These are phyloP conservation scores for Benitochromis conjunctus DNA, from an alignment of 2,113 vertebrate species.

Conservation along the genomic window DNA sequence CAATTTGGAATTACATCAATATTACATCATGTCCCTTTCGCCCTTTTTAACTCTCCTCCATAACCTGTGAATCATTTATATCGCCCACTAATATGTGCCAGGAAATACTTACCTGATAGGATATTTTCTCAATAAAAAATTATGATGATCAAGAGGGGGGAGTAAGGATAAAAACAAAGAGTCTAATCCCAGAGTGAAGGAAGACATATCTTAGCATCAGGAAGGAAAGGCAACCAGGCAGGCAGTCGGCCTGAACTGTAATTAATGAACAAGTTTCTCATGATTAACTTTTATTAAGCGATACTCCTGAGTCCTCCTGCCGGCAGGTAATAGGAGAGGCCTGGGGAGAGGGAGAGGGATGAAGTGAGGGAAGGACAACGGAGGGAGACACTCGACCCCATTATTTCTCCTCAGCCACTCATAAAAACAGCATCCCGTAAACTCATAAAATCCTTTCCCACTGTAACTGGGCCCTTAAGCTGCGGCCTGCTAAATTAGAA, in stretches of 20 bases:
- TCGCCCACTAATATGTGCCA: not conserved
- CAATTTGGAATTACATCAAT: not conserved
- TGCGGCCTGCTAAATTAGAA: constrained; percentile 47
- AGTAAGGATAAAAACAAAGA: not conserved
- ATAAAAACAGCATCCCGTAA: constrained; percentile 70
- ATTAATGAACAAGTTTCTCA: constrained; percentile 81
- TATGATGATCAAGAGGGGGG: not conserved
- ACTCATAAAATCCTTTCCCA: constrained; percentile 64
- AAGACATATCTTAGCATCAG: constrained; percentile 20
- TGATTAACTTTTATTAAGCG: constrained; percentile 80
- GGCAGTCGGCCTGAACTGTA: constrained; percentile 66
- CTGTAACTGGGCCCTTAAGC: constrained; percentile 55
- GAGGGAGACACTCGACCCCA: constrained; percentile 67
- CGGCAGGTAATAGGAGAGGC: constrained; percentile 71
- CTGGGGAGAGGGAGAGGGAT: constrained; percentile 52
- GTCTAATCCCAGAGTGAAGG: not conserved
- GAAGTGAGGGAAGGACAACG: constrained; percentile 54
- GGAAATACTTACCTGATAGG: not conserved
- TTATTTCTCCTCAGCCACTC: constrained; percentile 68
- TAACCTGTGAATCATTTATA: not conserved
- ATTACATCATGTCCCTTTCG: not conserved
- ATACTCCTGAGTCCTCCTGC: constrained; percentile 71
- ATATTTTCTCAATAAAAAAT: not conserved
- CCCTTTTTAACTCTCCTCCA: not conserved
- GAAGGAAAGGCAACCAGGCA: constrained; percentile 16